A percentile compares a stretch with the other conserved stretches of the same genome.
Evolutionary conservation across 2,113 vertebrate genomes (phyloP).

Genomic region (Xenopus tropicalis): DNA sequence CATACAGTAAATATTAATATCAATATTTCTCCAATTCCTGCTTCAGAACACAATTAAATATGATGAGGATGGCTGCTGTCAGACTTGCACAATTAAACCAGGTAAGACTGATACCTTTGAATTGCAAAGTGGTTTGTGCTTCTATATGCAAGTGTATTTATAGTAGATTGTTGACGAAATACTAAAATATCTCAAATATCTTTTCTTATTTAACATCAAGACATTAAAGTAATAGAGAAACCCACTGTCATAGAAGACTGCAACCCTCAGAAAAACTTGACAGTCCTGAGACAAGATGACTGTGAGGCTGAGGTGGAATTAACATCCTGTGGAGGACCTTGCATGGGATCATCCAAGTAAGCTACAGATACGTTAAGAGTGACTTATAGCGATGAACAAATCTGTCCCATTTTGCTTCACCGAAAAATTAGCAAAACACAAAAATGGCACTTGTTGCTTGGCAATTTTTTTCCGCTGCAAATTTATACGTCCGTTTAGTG

Average conservation of each 20-base stretch:
- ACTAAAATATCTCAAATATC: background rate
- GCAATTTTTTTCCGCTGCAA: no score
- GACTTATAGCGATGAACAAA: no score
- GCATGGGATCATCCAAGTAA: slow-evolving; percentile 38
- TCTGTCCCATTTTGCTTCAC: no score
- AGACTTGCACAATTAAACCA: slow-evolving; percentile 28
- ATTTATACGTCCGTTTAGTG: no score
- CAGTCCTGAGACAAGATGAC: slow-evolving; percentile 4
- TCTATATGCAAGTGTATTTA: no score
- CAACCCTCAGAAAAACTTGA: slow-evolving; percentile 1
- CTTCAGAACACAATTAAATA: slow-evolving; percentile 19
- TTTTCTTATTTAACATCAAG: background rate
- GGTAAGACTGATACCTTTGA: slow-evolving; percentile 5
- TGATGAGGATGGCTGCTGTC: slow-evolving; percentile 31
- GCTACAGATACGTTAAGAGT: background rate
- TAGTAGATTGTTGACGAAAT: no score
- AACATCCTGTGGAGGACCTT: slow-evolving; percentile 32
- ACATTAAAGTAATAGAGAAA: slow-evolving; percentile 24
- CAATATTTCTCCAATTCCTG: background rate
- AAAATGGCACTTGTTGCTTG: no score
- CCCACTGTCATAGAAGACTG: slow-evolving; percentile 11
- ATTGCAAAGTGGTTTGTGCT: background rate
- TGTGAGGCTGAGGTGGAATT: slow-evolving; percentile 22
- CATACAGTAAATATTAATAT: no score
- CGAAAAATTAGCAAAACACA: no score